Base-by-base conservation (phyloP, 1,140 invertebrate genomes). In the Diachasmimorpha longicaudata region DNA sequence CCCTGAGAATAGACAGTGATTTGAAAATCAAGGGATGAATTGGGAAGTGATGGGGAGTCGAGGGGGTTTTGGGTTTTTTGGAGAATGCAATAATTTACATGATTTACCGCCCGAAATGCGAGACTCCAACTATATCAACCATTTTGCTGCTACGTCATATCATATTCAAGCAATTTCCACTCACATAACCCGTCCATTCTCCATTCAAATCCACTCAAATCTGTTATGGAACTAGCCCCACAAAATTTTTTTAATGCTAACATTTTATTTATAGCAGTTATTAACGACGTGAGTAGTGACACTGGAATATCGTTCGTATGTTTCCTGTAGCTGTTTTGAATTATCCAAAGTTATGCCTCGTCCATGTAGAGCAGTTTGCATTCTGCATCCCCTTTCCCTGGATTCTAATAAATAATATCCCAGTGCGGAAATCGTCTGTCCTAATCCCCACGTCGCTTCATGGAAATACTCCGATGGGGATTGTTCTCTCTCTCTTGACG, bases 381-480 rank as follows among this genome's bases (percentile, higher is more conserved):
- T 1, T 25, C 21, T 63, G 19, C 13, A 58, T 63, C 21, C n/a
- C 52, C 31, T 31, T 58, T 21, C 52, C 58, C 58, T 63, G 58
- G 36, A 25, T 75, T 70, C 67, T 75, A 75, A 75, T 75, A 75
- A 75, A 75, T 75, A 75, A 75, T 75, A 75, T 70, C 74, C 68
- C 39, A 75, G 25, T 70, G 74, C 74, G 74, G 74, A 75, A 75
- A 75, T 75, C 46, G 74, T 75, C 74, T 69, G 74, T 75, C 31
- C 46, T 75, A 75, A 75, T 75, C 74, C 74, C 67, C 74, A 70
- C 55, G 74, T 75, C 73, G 73, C 66, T 70, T 70, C 42, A 55
- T 75, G 68, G 74, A 75, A 75, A 75, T 52, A 66, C 21, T 63
- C 68, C 67, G 69, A 75, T 75, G 70, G 74, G 74, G 58, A 70